phyloP scores from a whole-genome alignment of 2,113 vertebrate genomes.

The Gopherus flavomarginatus region DNA sequence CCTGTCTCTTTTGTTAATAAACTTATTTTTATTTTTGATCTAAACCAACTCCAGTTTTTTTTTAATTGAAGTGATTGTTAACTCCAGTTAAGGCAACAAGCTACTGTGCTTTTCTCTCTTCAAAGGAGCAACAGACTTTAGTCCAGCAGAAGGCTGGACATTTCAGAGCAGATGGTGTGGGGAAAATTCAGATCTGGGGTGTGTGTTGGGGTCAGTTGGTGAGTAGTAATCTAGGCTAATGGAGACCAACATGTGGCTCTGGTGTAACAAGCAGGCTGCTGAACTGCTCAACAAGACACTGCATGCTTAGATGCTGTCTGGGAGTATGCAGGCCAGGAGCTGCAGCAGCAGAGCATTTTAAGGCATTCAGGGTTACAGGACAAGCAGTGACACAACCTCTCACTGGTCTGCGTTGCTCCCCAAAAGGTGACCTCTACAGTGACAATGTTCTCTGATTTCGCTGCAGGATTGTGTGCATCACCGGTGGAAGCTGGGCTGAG shows the following conservation, averaged over 20 bases:
- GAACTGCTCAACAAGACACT: neutral
- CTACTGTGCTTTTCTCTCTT: neutral
- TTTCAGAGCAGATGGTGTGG: neutral
- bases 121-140: neutral
- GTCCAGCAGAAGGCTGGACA: neutral
- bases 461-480: slow-evolving; percentile 91
- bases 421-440: neutral
- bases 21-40: neutral
- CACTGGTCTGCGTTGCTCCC: neutral
- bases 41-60: neutral
- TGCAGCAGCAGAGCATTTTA: neutral
- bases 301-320: neutral
- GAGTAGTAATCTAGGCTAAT: neutral
- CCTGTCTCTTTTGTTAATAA: neutral
- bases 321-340: neutral
- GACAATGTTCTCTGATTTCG: slow-evolving; percentile 47
- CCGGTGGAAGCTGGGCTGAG: slow-evolving; percentile 82
- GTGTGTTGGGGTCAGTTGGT: neutral
- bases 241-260: neutral
- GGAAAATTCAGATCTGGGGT: neutral
- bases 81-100: neutral
- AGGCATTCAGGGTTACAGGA: neutral
- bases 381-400: neutral
- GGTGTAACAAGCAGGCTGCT: neutral
- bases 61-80: neutral